A percentile compares a stretch with the other conserved stretches of the same genome.
These are phyloP conservation scores for Vicugna pacos DNA, from an alignment of 2,113 vertebrate genomes.

Conservation along the genomic window DNA sequence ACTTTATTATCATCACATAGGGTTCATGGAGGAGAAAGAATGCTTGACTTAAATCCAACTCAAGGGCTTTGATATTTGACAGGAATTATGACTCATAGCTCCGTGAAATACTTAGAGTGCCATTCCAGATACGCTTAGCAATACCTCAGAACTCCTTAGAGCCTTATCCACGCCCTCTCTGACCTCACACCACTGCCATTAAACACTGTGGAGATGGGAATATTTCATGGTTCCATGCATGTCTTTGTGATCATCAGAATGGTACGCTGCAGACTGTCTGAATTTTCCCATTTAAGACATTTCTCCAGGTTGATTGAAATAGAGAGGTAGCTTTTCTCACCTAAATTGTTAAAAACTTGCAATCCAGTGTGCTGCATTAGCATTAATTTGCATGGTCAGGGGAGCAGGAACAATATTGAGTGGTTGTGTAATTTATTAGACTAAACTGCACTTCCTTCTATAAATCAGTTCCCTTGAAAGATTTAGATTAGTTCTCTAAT, in stretches of 20 bases:
- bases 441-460: background rate
- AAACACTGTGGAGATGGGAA: background rate
- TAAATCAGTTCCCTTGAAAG: background rate
- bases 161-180: too few relatives aligned
- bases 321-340: background rate
- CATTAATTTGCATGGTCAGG: background rate
- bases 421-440: background rate
- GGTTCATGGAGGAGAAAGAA: background rate
- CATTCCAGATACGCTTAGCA: background rate
- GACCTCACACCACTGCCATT: background rate
- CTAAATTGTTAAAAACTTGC: background rate
- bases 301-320: background rate
- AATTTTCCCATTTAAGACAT: background rate
- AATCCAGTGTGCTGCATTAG: background rate
- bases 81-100: background rate
- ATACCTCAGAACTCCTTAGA: background rate
- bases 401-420: background rate
- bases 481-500: constrained; percentile 13
- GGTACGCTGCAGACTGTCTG: background rate
- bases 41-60: background rate
- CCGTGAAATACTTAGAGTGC: background rate
- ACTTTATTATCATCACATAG: background rate
- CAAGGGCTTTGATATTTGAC: background rate
- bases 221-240: background rate
- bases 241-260: background rate